A percentile compares a stretch with the other conserved stretches of the same genome.
These are phyloP conservation scores for Halictus ligatus DNA, from an alignment of 2,888 invertebrate species.

Conservation along the genomic window DNA sequence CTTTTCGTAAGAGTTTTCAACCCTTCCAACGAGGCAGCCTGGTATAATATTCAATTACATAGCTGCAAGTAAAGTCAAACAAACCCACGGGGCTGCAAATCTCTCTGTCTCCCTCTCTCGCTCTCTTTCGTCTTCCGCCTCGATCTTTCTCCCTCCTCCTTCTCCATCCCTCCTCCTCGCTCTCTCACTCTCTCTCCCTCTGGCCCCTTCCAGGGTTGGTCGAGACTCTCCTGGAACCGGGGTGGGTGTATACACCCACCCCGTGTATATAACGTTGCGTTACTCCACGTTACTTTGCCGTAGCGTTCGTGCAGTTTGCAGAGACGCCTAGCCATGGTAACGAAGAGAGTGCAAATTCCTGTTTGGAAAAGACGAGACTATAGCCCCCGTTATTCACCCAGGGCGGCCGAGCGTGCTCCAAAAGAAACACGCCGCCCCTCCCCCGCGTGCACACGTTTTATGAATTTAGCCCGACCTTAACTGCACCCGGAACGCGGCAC, in stretches of 20 bases:
- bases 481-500: slow-evolving; percentile 11
- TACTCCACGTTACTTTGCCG: slow-evolving; percentile 71
- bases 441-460: slow-evolving; percentile 48
- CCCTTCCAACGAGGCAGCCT: slow-evolving; percentile 79
- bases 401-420: slow-evolving; percentile 30
- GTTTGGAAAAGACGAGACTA: slow-evolving; percentile 71
- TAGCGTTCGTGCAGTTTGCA: slow-evolving; percentile 70
- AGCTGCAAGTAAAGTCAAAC: slow-evolving; percentile 84
- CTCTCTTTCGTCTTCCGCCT: slow-evolving; percentile 20
- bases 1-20: slow-evolving; percentile 79
- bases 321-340: slow-evolving; percentile 70
- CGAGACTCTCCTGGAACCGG: slow-evolving; percentile 58
- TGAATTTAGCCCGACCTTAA: slow-evolving; percentile 54
- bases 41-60: slow-evolving; percentile 84
- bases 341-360: slow-evolving; percentile 72
- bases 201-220: slow-evolving; percentile 66
- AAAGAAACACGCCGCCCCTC: slow-evolving; percentile 42
- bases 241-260: slow-evolving; percentile 62
- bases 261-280: slow-evolving; percentile 66
- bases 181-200: slow-evolving; percentile 36
- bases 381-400: slow-evolving; percentile 58
- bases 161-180: slow-evolving; percentile 53
- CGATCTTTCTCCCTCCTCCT: slow-evolving; percentile 18
- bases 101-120: slow-evolving; percentile 60
- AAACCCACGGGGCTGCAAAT: slow-evolving; percentile 79